These are phyloP conservation scores for Nasua narica DNA, from an alignment of 2,797 vertebrate genomes.

Conservation along the genomic window DNA sequence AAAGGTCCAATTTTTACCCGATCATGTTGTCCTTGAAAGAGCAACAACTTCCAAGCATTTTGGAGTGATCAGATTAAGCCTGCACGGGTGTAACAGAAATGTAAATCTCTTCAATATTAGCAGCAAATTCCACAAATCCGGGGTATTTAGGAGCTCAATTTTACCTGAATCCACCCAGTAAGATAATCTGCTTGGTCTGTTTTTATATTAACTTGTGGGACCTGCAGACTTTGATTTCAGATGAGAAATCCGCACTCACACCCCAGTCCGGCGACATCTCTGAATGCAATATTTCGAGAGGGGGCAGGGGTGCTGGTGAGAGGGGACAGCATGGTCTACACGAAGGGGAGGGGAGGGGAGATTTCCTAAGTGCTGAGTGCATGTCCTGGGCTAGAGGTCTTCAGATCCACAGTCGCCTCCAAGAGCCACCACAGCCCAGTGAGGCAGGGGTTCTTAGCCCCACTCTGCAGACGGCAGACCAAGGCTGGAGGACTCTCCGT, in stretches of 20 bases:
- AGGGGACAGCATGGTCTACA: neutral
- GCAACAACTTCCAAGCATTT: neutral
- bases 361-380: neutral
- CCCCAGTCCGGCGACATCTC: neutral
- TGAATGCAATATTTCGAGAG: neutral
- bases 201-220: conserved; percentile 61
- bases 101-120: conserved; percentile 51
- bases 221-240: conserved; percentile 45
- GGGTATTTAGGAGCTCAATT: conserved; percentile 30
- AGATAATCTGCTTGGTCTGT: neutral
- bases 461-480: neutral
- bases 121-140: conserved; percentile 37
- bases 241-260: neutral
- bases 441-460: neutral
- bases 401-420: neutral
- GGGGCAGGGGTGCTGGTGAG: neutral
- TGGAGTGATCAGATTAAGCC: neutral
- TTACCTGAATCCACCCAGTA: conserved; percentile 31
- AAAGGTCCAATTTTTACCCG: neutral
- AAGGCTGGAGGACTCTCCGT: neutral
- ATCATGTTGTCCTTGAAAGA: neutral
- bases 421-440: accelerated
- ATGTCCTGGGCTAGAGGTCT: neutral
- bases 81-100: neutral
- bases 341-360: neutral